Evolutionary conservation across 2,797 vertebrate genomes (phyloP), one percentile per base, ranked within the genome.

Genomic region (Austrolebias charrua): DNA sequence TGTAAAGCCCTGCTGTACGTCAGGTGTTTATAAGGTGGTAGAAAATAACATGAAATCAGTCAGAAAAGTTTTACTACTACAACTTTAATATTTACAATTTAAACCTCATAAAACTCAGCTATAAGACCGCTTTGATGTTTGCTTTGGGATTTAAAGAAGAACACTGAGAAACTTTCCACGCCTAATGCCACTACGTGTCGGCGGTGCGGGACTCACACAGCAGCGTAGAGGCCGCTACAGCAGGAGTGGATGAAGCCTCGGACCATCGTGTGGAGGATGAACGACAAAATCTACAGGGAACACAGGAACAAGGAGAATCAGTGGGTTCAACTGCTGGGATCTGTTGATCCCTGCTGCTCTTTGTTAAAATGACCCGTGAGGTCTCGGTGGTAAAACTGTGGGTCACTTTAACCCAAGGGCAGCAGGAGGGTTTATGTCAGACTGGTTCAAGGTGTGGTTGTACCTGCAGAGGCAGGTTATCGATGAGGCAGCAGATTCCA

Each of bases 201-300:
- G 20, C 15, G 7, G 11, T 5, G 43, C 24, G 33, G 55, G 71
- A 95, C 96, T 95, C 85, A 97, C 96, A 96, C 95, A 19, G 95
- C 95, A 42, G 96, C 96, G 0, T 97, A 97, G 60, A 97, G 90
- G 29, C 95, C 93, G 55, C 96, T 95, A 12, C 95, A 96, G 84
- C 95, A 96, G 0, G 96, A 97, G 83, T 97, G 96, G 89, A 95
- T 96, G 89, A 97, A 97, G 20, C 96, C 96, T 56, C 96, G 91
- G 18, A 97, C 94, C 87, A 95, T 76, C 0, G 95, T 97, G 83
- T 97, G 96, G 53, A 97, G 91, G 74, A 96, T 85, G 68, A 97
- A 97, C 10, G 95, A 93, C 84, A 95, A 31, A 62, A 94, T 91
- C 96, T 97, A 75, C 47, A 15, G 38, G 11, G 40, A 35, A 52